phyloP scores from a whole-genome alignment of 2,113 vertebrate species.

The Copsychus sechellarum region DNA sequence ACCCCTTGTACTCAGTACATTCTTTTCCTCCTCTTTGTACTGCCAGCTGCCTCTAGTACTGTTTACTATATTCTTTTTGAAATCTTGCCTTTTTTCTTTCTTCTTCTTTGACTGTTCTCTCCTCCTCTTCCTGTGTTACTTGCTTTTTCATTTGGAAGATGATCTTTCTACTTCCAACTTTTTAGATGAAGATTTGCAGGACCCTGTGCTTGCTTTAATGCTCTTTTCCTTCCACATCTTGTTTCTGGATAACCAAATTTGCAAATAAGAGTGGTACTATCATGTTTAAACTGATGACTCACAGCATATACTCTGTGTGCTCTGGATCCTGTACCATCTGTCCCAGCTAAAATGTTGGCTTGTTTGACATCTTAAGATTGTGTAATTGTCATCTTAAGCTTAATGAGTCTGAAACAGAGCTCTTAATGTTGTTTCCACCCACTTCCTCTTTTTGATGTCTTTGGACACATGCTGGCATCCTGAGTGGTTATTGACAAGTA shows the following conservation, averaged over 20 bases:
- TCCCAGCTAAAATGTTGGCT: conserved; percentile 20
- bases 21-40: conserved; percentile 25
- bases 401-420: conserved; percentile 26
- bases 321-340: conserved; percentile 30
- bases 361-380: conserved; percentile 15
- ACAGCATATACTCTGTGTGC: not conserved
- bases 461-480: not conserved
- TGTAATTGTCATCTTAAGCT: conserved; percentile 12
- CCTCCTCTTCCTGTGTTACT: not conserved
- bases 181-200: not conserved
- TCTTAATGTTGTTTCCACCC: not conserved
- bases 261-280: not conserved
- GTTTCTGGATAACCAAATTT: conserved; percentile 1
- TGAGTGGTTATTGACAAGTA: not conserved
- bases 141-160: not conserved
- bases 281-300: not conserved
- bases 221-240: not conserved
- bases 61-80: conserved; percentile 38
- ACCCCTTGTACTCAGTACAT: conserved; percentile 1
- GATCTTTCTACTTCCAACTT: not conserved
- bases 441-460: not conserved
- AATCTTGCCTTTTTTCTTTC: not conserved
- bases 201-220: not conserved
- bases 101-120: not conserved
- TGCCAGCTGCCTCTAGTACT: not conserved